Base-by-base conservation (phyloP, 2,113 vertebrate species). In the Phoenicopterus ruber region DNA sequence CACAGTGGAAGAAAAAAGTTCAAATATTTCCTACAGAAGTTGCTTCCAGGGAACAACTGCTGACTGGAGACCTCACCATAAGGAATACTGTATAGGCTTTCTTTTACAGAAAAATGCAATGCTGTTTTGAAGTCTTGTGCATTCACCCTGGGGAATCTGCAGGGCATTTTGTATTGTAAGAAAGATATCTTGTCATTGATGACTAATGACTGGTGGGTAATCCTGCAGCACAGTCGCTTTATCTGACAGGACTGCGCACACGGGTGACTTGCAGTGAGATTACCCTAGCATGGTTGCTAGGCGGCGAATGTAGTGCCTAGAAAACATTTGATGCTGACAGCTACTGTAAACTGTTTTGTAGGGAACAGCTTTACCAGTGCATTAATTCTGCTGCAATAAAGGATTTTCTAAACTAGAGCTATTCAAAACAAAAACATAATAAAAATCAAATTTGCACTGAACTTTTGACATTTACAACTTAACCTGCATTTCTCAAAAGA, bases 301-400 rank as follows among this genome's bases (percentile, higher is more conserved):
- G 90, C 21, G 17, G 87, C 32, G 1, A 90, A 74, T 31, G 40
- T 18, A 74, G 32, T 67, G 73, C 85, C 47, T 72, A 71, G 78
- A 79, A 88, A 94, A 92, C 4, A 66, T 95, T n/a, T 85, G 90
- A 88, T 67, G n/a, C 74, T 90, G 65, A 90, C 73, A 96, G 73
- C 57, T 78, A 71, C 78, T 85, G 46, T 82, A 67, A 94, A 91
- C 38, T 85, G 73, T 28, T 85, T 70, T 42, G 34, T 57, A 46
- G 24, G 57, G 34, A 86, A 69, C 49, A 81, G 76, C 34, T 77
- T 86, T 65, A 77, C 31, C 66, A 62, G 13, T 44, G 69, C 62
- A 84, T 54, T 67, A 87, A 71, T 79, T 88, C 82, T 93, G 26
- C 76, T 82, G 77, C 34, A 94, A 57, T 32, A 71, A 87, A 85